These are phyloP conservation scores for Pogonomyrmex californicus DNA, from an alignment of 1,140 invertebrate genomes.

Conservation along the genomic window DNA sequence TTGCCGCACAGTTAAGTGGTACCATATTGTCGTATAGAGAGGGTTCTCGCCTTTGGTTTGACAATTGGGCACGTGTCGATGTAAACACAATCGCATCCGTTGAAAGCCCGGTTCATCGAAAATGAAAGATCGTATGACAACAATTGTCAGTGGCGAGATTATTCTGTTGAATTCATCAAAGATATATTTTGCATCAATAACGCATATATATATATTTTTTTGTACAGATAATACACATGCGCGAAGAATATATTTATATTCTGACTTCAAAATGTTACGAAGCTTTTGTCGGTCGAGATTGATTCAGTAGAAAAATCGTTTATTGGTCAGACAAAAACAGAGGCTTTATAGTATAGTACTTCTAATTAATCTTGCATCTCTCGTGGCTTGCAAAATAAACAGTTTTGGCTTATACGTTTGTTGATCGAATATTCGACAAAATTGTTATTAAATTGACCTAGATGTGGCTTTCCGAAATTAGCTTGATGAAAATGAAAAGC, in stretches of 20 bases:
- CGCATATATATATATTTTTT: background rate
- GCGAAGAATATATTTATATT: background rate
- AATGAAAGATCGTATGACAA: slow-evolving; percentile 14
- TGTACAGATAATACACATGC: background rate
- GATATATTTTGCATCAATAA: background rate
- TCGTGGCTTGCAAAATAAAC: background rate
- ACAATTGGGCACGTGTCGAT: slow-evolving; percentile 53
- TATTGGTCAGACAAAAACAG: background rate
- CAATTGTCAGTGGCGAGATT: background rate
- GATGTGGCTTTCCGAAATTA: slow-evolving; percentile 30
- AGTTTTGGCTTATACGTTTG: background rate
- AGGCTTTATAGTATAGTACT: background rate
- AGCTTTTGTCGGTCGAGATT: background rate
- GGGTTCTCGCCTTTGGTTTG: slow-evolving; percentile 66
- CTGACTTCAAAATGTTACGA: background rate
- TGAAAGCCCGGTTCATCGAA: background rate
- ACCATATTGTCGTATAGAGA: slow-evolving; percentile 79
- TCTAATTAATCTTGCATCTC: slow-evolving; percentile 4
- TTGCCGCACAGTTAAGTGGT: slow-evolving; percentile 80
- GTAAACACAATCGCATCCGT: slow-evolving; percentile 21
- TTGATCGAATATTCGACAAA: background rate
- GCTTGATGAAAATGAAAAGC: slow-evolving; percentile 1
- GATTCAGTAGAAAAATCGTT: slow-evolving; percentile 23
- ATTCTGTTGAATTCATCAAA: background rate
- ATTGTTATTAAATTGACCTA: slow-evolving; percentile 29